These are phyloP conservation scores for Zoanthus sansibaricus DNA, from an alignment of 92 coral and sea anemone genomes.

Conservation along the genomic window DNA sequence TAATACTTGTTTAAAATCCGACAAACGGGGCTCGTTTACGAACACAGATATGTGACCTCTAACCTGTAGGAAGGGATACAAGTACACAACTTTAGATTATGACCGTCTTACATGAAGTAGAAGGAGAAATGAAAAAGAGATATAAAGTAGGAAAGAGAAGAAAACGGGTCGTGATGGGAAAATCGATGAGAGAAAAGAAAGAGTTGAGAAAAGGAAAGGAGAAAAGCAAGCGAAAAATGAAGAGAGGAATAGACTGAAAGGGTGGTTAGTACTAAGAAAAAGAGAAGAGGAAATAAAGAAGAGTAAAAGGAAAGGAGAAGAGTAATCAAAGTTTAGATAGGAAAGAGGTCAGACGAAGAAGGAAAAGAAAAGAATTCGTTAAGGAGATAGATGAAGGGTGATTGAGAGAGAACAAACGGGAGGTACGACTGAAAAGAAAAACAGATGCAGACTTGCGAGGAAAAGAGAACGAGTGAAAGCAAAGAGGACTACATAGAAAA, in stretches of 20 bases:
- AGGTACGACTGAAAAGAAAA: neutral
- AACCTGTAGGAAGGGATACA: conserved; percentile 67
- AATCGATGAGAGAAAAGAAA: too few relatives aligned
- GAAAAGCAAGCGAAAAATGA: neutral
- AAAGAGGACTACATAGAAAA: neutral
- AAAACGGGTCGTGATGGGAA: neutral
- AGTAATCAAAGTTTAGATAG: neutral
- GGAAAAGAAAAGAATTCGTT: neutral
- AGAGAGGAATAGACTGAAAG: neutral
- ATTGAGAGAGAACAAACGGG: neutral
- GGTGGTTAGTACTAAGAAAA: neutral
- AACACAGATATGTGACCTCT: conserved; percentile 95
- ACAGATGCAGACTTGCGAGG: neutral
- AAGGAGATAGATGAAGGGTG: neutral
- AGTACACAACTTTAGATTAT: neutral
- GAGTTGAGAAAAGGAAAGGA: neutral
- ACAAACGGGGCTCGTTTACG: conserved; percentile 97
- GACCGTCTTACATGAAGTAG: neutral
- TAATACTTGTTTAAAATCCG: conserved; percentile 97
- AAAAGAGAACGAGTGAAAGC: neutral
- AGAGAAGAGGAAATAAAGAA: neutral
- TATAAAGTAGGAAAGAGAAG: neutral
- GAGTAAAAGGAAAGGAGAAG: neutral
- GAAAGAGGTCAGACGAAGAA: neutral
- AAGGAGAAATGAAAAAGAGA: neutral